phyloP scores from a whole-genome alignment of 2,797 vertebrate genomes.

The Buceros bicornis region DNA sequence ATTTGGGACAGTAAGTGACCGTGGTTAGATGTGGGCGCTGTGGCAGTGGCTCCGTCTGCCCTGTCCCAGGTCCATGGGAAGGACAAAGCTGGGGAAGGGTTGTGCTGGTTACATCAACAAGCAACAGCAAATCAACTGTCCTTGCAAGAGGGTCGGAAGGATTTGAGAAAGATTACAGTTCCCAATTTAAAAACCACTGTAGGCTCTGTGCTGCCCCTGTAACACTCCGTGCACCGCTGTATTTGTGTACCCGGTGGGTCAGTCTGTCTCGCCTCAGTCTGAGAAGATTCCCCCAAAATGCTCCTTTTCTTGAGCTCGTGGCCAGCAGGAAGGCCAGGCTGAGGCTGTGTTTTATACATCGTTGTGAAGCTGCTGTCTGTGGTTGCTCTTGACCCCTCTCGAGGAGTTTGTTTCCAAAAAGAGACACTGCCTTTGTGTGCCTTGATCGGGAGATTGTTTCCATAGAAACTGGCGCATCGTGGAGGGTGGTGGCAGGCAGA shows the following conservation, averaged over 20 bases:
- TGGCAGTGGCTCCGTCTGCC: background rate
- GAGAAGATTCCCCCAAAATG: background rate
- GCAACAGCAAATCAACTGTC: background rate
- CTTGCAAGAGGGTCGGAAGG: background rate
- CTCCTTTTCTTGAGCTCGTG: background rate
- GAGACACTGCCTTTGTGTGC: background rate
- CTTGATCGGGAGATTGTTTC: background rate
- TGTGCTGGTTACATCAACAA: background rate
- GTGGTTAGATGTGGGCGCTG: background rate
- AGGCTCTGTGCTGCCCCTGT: background rate
- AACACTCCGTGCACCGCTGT: accelerated
- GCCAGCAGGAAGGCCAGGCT: background rate
- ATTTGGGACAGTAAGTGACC: background rate
- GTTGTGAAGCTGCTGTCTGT: slow-evolving; percentile 17
- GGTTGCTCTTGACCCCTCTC: background rate
- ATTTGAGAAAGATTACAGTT: background rate
- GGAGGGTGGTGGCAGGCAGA: accelerated
- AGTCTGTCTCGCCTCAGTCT: background rate
- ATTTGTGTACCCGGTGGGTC: background rate
- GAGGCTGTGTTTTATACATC: background rate
- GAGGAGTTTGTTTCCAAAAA: background rate
- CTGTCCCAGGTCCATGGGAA: background rate
- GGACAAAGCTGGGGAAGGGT: background rate
- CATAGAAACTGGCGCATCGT: background rate
- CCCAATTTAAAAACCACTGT: background rate